Percentiles rank a stretch among this genome's conserved stretches.
Conservation (phyloP, 2,888 invertebrate genomes). For the Pseudolycoriella hygida region DNA sequence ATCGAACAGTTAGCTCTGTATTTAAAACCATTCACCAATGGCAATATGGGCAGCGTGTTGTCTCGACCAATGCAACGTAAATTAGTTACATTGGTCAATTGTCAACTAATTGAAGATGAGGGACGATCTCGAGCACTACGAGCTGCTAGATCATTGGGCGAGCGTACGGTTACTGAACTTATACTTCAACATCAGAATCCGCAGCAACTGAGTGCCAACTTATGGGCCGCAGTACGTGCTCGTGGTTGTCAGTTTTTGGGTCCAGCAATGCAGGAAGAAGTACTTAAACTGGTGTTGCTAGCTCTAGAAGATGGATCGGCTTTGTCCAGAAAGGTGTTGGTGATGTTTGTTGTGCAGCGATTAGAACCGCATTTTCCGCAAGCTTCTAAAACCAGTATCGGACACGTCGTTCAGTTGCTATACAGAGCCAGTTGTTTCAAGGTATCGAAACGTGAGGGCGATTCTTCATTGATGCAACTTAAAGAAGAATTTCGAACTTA, state of each 20-base stretch:
- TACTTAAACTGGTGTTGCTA: conserved; percentile 78
- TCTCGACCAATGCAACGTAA: conserved; percentile 94
- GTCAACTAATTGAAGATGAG: conserved; percentile 81
- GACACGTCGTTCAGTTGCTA: conserved; percentile 93
- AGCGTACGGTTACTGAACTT: conserved; percentile 84
- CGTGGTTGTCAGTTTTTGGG: conserved; percentile 97
- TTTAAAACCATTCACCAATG: conserved; percentile 62
- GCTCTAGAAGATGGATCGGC: conserved; percentile 92
- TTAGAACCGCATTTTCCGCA: conserved; percentile 89
- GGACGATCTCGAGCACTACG: conserved; percentile 60
- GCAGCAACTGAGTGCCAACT: conserved; percentile 76
- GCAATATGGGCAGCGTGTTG: conserved; percentile 33
- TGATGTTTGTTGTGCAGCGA: conserved; percentile 96
- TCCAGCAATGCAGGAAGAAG: conserved; percentile 99
- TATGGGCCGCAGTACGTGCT: conserved; percentile 94
- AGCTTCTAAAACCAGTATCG: conserved; percentile 97
- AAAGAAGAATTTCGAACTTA: conserved; percentile 94
- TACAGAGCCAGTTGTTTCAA: conserved; percentile 98
- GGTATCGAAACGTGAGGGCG: conserved; percentile 90
- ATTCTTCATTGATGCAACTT: conserved; percentile 93
- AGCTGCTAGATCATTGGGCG: conserved; percentile 83
- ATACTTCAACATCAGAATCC: conserved; percentile 92
- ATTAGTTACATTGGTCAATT: conserved; percentile 79
- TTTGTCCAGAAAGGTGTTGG: conserved; percentile 81
- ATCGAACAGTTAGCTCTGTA: conserved; percentile 78